These are phyloP conservation scores for Aythya baeri DNA, from an alignment of 2,113 vertebrate species.

Conservation along the genomic window DNA sequence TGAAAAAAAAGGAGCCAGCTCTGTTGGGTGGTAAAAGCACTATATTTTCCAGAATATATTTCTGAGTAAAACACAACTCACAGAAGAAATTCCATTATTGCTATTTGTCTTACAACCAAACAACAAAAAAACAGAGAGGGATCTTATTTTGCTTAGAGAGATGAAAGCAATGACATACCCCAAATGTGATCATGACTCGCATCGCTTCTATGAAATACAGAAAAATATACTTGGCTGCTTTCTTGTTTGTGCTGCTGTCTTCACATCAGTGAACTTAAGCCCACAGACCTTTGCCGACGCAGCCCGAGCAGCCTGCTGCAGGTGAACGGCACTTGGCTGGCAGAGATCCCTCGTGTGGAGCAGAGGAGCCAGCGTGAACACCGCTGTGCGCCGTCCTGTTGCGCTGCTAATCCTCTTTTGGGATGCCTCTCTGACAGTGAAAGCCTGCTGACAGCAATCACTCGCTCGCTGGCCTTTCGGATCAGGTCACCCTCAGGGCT, in stretches of 20 bases:
- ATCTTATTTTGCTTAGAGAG: neutral
- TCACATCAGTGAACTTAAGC: neutral
- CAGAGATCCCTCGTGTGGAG: neutral
- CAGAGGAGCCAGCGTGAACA: neutral
- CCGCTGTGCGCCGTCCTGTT: neutral
- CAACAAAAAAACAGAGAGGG: neutral
- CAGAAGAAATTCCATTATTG: neutral
- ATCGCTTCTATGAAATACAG: neutral
- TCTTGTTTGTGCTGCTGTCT: neutral
- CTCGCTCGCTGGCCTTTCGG: neutral
- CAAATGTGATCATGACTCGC: neutral
- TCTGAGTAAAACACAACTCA: neutral
- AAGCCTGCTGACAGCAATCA: fast-evolving
- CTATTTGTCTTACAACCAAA: neutral
- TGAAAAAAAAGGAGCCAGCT: neutral
- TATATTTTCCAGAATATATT: neutral
- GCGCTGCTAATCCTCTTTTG: neutral
- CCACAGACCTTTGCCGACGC: neutral
- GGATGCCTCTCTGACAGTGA: neutral
- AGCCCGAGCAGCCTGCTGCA: neutral
- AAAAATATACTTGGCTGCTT: neutral
- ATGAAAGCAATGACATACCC: neutral
- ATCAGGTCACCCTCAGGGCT: neutral
- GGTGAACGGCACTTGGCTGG: neutral
- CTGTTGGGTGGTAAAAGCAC: neutral